These are phyloP conservation scores for Empis stercorea DNA, from an alignment of 2,888 invertebrate genomes.

Conservation along the genomic window DNA sequence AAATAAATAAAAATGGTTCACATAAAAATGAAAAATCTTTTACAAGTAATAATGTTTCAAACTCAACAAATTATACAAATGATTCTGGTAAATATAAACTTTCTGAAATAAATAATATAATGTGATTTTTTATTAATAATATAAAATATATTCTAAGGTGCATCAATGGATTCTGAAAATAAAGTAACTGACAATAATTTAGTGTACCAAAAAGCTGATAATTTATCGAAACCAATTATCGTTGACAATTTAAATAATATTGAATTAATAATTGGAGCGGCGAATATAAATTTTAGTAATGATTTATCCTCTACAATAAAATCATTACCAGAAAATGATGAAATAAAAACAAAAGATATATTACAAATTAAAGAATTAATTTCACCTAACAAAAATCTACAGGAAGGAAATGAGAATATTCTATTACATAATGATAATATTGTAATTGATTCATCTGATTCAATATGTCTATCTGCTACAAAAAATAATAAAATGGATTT, in stretches of 20 bases:
- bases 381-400: not conserved
- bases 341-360: not conserved
- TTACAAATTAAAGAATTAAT: too few species aligned
- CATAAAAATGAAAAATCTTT: constrained; percentile 6
- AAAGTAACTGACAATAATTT: not conserved
- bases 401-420: not conserved
- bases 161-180: too few species aligned
- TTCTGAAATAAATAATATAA: too few species aligned
- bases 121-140: too few species aligned
- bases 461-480: too few species aligned
- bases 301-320: too few species aligned
- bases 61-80: constrained; percentile 5
- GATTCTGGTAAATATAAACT: constrained; percentile 7
- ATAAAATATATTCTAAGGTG: too few species aligned
- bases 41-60: constrained; percentile 8
- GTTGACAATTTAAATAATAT: too few species aligned
- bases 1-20: not conserved
- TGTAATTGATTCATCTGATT: not conserved
- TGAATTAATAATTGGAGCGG: too few species aligned
- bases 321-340: not conserved
- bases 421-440: not conserved
- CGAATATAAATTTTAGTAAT: too few species aligned
- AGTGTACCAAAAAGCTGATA: not conserved
- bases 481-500: not conserved
- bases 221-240: not conserved